Evolutionary conservation across 2,113 vertebrate genomes (phyloP).

Genomic region (Corythornis cristatus): DNA sequence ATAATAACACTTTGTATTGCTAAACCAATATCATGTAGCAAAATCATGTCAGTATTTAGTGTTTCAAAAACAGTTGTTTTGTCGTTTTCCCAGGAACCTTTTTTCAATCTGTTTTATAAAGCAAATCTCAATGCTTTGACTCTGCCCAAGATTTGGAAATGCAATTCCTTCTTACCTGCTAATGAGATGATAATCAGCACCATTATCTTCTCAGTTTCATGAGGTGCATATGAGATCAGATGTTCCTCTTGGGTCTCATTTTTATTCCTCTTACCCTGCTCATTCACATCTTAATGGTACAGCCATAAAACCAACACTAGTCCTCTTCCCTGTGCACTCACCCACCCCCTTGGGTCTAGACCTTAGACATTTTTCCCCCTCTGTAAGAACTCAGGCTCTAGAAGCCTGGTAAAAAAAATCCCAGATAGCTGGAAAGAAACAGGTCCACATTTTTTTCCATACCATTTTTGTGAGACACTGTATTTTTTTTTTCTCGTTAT

Average conservation of each 20-base stretch:
- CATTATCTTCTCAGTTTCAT: background rate
- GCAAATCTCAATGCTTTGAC: background rate
- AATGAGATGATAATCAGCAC: background rate
- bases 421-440: rapidly evolving
- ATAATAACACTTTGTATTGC: background rate
- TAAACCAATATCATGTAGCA: background rate
- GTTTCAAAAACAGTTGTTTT: background rate
- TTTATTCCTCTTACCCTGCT: background rate
- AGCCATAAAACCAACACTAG: background rate
- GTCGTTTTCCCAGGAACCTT: background rate
- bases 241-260: background rate
- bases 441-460: background rate
- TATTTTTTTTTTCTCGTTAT: background rate
- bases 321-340: background rate
- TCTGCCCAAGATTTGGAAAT: background rate
- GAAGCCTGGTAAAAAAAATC: background rate
- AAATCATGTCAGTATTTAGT: background rate
- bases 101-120: background rate
- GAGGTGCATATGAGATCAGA: background rate
- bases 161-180: background rate
- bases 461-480: background rate
- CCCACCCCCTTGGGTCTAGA: background rate
- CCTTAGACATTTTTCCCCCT: background rate
- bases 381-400: background rate
- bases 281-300: background rate